Percentiles rank a stretch among this genome's conserved stretches.
Conservation (phyloP, 2,797 vertebrate species). For the Phataginus tricuspis region DNA sequence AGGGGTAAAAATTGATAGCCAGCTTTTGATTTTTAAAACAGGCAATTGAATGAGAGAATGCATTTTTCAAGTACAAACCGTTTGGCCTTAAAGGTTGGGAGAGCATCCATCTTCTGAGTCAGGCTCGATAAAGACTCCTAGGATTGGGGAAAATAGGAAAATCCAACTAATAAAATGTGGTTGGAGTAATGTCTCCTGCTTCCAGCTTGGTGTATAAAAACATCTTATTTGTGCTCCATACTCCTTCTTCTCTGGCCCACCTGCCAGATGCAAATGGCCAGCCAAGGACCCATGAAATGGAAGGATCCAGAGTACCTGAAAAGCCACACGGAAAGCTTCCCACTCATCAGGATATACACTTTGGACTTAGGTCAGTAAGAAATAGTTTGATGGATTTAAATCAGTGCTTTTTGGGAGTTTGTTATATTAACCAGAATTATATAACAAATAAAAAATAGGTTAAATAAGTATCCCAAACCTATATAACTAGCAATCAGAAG, state of each 20-base stretch:
- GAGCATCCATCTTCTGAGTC: not conserved
- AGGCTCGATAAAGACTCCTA: not conserved
- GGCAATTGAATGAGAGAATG: not conserved
- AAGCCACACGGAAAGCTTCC: not conserved
- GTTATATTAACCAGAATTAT: not conserved
- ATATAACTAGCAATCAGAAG: not conserved
- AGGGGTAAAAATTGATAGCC: not conserved
- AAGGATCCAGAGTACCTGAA: not conserved
- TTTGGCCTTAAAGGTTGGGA: not conserved
- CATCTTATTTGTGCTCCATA: not conserved
- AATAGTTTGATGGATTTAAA: not conserved
- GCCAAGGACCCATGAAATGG: not conserved
- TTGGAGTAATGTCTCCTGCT: not conserved
- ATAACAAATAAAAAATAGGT: constrained; percentile 13
- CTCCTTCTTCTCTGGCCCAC: not conserved
- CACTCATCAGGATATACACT: not conserved
- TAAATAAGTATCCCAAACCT: not conserved
- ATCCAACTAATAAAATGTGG: not conserved
- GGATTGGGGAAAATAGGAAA: not conserved
- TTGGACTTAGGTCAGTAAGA: not conserved
- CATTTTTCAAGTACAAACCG: not conserved
- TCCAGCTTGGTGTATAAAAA: not conserved
- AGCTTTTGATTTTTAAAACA: constrained; percentile 9
- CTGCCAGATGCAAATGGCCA: not conserved
- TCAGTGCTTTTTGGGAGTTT: not conserved